Evolutionary conservation across 1,140 invertebrate genomes (phyloP), one percentile per base, ranked within the genome.

Genomic region (Ladona fulva): DNA sequence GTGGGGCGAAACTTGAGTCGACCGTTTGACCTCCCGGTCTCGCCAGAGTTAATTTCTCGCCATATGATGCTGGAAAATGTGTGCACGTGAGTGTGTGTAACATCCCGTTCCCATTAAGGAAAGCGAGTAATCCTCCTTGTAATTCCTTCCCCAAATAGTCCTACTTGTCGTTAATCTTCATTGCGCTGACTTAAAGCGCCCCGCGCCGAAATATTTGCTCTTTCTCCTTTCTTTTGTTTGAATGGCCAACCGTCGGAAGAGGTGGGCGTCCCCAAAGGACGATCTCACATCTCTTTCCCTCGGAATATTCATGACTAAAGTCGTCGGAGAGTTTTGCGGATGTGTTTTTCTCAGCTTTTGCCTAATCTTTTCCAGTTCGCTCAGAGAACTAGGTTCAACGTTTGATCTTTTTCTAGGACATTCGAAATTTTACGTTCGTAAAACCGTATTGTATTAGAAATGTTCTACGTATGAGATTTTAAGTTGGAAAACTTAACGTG

Each of bases 81-180:
- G 52, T 22, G 52, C n/a, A 6, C 52, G n/a, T 66, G 29, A 37
- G 29, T 37, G 14, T 66, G 52, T 66, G 52, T 66, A 22, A 66
- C 52, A 16, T 66, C 52, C 52, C 52, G 52, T 12, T 66, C 52
- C n/a, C 52, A 66, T 22, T 37, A 66, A 22, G 52, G 52, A 66
- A 16, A 16, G 14, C 52, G 52, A 22, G 52, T 66, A 66, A 66
- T 66, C 52, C 52, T 22, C 52, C 52, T 66, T 66, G 52, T 66
- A 66, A 66, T 66, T 19, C 52, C 52, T 22, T 66, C 52, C n/a
- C 52, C 52, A 66, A 66, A 66, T 66, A 66, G 52, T 66, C 52
- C 52, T 66, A 3, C n/a, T 66, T 66, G 52, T 22, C 52, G 52
- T 66, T 66, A 66, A 66, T 66, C 52, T 66, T 66, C 52, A 66